phyloP scores from a whole-genome alignment of 2,797 vertebrate species.

The Microctenopoma lineatum region DNA sequence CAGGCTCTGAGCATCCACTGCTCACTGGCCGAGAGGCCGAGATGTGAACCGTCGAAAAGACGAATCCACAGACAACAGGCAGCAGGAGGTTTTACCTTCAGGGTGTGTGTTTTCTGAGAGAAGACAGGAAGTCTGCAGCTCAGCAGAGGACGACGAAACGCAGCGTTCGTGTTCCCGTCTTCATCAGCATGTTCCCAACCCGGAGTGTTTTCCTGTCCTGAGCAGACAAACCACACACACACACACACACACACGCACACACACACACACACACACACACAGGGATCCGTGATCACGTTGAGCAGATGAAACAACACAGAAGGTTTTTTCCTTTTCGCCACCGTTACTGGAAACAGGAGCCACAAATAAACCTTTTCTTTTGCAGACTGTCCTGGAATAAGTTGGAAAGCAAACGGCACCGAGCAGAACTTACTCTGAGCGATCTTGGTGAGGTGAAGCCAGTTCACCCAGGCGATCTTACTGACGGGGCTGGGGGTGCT shows the following conservation, averaged over 20 bases:
- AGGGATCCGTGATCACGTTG: background rate
- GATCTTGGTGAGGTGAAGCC: constrained; percentile 90
- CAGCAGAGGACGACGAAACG: constrained; percentile 88
- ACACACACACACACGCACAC: background rate
- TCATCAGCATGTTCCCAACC: constrained; percentile 91
- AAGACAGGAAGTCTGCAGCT: constrained; percentile 86
- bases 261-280: constrained; percentile 6
- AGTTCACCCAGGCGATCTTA: constrained; percentile 95
- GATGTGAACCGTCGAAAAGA: no score
- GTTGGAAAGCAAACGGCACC: background rate
- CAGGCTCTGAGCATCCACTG: background rate
- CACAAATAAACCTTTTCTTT: no score
- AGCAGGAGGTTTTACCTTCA: constrained; percentile 82
- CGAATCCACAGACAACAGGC: no score
- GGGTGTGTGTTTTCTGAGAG: constrained; percentile 80
- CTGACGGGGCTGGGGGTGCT: constrained; percentile 91
- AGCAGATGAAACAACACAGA: no score
- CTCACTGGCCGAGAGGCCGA: background rate
- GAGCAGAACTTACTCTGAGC: constrained; percentile 86
- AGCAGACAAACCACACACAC: background rate
- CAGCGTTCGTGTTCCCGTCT: constrained; percentile 86
- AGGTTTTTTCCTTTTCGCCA: no score
- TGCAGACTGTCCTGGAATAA: background rate
- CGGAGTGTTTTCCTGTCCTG: constrained; percentile 90
- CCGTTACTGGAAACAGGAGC: no score